Percentiles rank a stretch among this genome's conserved stretches.
Evolutionary conservation across 2,113 vertebrate genomes (phyloP).

Genomic region (Pelecanoides urinatrix): DNA sequence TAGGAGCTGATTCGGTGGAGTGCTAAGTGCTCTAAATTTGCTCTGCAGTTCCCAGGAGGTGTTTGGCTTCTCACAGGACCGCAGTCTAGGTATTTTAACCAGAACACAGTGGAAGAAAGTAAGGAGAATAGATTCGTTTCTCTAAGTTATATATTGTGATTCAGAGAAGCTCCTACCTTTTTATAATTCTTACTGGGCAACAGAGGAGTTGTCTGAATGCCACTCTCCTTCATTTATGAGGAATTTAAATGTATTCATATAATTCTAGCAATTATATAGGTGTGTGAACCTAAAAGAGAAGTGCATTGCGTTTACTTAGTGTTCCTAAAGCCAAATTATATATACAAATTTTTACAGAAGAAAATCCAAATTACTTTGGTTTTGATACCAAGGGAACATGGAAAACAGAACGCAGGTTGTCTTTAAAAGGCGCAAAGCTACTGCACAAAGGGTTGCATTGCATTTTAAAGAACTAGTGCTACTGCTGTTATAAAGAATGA

Average conservation of each 20-base stretch:
- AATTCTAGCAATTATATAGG: neutral
- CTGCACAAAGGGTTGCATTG: neutral
- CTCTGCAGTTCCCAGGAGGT: slow-evolving; percentile 5
- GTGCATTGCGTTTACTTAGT: neutral
- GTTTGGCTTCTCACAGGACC: slow-evolving; percentile 27
- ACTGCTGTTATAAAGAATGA: neutral
- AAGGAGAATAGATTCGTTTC: neutral
- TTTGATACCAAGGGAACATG: neutral
- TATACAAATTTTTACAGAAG: neutral
- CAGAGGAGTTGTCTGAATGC: neutral
- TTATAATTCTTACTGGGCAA: neutral
- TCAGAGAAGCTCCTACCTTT: neutral
- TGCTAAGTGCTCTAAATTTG: slow-evolving; percentile 53
- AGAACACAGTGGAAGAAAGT: neutral
- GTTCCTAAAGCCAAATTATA: neutral
- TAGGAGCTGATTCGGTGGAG: neutral
- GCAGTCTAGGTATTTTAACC: slow-evolving; percentile 6
- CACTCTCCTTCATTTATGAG: neutral
- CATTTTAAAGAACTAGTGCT: neutral
- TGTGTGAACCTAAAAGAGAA: slow-evolving; percentile 2
- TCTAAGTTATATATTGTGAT: neutral
- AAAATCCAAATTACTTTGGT: neutral
- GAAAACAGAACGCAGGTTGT: neutral
- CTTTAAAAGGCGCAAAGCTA: neutral
- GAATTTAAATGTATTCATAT: neutral